These are phyloP conservation scores for Anas georgica DNA, from an alignment of 2,797 vertebrate genomes.

Conservation along the genomic window DNA sequence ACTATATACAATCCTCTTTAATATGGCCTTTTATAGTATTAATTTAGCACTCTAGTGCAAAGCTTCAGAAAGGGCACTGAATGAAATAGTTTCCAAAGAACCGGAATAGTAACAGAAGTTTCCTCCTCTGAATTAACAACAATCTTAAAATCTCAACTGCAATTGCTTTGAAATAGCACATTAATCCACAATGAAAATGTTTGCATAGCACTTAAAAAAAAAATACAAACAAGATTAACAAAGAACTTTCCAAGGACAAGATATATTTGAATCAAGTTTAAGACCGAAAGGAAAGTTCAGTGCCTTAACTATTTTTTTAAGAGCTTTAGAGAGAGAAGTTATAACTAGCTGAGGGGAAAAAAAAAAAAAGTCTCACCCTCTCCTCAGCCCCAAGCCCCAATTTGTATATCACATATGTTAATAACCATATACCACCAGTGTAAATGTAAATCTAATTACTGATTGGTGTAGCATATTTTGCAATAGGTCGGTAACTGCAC, in stretches of 20 bases:
- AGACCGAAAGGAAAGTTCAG: neutral
- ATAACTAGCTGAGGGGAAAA: neutral
- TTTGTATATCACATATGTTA: neutral
- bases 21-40: constrained; percentile 69
- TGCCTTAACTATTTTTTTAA: neutral
- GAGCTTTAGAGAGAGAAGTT: neutral
- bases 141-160: constrained; percentile 67
- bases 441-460: neutral
- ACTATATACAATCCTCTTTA: constrained; percentile 68
- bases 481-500: neutral
- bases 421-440: neutral
- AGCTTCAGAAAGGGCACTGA: constrained; percentile 52
- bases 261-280: constrained; percentile 28
- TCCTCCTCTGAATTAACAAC: constrained; percentile 51
- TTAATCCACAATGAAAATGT: constrained; percentile 61
- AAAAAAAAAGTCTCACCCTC: no score
- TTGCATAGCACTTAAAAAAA: constrained; percentile 65
- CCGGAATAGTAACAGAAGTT: neutral
- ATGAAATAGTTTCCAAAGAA: constrained; percentile 71
- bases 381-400: neutral
- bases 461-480: neutral
- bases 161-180: constrained; percentile 52
- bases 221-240: constrained; percentile 43
- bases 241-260: constrained; percentile 60
- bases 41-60: constrained; percentile 49